Percentiles rank a stretch among this genome's conserved stretches.
phyloP scores from a whole-genome alignment of 2,888 invertebrate species.

The Strigamia crassipes region DNA sequence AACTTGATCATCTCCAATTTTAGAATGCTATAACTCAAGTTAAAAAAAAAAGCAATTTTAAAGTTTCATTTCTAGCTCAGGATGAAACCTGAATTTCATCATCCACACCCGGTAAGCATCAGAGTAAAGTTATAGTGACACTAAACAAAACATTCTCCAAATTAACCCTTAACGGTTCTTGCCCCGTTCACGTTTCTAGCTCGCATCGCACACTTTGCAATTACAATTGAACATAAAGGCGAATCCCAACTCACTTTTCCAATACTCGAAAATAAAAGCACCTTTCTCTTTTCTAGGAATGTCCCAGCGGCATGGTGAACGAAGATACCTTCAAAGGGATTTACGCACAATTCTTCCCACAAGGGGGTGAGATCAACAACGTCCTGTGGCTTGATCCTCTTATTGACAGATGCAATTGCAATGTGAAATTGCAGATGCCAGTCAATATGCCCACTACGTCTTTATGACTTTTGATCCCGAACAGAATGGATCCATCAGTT shows the following conservation, averaged over 20 bases:
- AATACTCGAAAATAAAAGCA: no score
- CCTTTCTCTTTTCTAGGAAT: constrained; percentile 73
- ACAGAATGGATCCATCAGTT: constrained; percentile 82
- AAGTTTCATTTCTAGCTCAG: not conserved
- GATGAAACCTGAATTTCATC: not conserved
- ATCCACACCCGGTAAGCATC: not conserved
- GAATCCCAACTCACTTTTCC: not conserved
- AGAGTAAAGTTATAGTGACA: not conserved
- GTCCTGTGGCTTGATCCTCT: constrained; percentile 32
- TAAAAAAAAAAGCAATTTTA: not conserved
- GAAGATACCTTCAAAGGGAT: constrained; percentile 98
- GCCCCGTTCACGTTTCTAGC: not conserved
- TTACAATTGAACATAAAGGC: constrained; percentile 2
- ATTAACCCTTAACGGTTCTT: not conserved
- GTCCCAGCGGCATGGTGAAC: constrained; percentile 94
- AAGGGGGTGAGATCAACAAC: constrained; percentile 80
- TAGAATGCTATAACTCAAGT: no score
- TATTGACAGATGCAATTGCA: constrained; percentile 42
- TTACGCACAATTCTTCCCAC: constrained; percentile 97
- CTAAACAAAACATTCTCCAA: not conserved
- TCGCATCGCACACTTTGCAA: not conserved
- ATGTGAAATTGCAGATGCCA: constrained; percentile 69
- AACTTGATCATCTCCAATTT: no score
- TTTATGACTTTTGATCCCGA: constrained; percentile 87
- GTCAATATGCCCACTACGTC: constrained; percentile 87